phyloP scores from a whole-genome alignment of 2,113 vertebrate genomes.

The Pica pica region DNA sequence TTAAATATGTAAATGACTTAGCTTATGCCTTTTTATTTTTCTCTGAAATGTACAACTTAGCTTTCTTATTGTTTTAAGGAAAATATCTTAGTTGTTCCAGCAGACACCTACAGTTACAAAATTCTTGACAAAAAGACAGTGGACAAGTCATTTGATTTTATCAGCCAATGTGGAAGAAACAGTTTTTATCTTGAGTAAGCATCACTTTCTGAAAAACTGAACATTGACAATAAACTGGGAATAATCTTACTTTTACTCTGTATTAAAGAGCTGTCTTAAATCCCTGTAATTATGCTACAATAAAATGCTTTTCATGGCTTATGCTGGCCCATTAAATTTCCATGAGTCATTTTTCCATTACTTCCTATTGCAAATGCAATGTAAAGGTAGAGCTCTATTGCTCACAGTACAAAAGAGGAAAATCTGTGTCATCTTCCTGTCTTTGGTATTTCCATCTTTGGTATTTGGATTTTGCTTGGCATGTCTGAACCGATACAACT shows the following conservation, averaged over 20 bases:
- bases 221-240: neutral
- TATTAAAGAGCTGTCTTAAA: neutral
- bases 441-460: slow-evolving; percentile 36
- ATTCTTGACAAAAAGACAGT: slow-evolving; percentile 78
- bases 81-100: slow-evolving; percentile 83
- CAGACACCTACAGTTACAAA: slow-evolving; percentile 77
- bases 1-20: neutral
- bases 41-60: slow-evolving; percentile 18
- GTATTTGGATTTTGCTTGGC: slow-evolving; percentile 1
- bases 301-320: neutral
- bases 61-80: slow-evolving; percentile 74
- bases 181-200: slow-evolving; percentile 89
- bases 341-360: slow-evolving; percentile 9
- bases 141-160: slow-evolving; percentile 86
- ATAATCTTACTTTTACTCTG: neutral
- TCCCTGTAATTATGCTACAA: neutral
- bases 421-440: slow-evolving; percentile 1
- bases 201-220: neutral
- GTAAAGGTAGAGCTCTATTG: slow-evolving; percentile 3
- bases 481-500: slow-evolving; percentile 13
- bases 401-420: neutral
- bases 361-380: neutral
- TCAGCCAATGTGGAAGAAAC: slow-evolving; percentile 82
- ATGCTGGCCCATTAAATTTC: neutral
- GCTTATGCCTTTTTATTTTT: neutral